Base-by-base conservation (phyloP, 2,797 vertebrate genomes). In the Podarcis siculus region DNA sequence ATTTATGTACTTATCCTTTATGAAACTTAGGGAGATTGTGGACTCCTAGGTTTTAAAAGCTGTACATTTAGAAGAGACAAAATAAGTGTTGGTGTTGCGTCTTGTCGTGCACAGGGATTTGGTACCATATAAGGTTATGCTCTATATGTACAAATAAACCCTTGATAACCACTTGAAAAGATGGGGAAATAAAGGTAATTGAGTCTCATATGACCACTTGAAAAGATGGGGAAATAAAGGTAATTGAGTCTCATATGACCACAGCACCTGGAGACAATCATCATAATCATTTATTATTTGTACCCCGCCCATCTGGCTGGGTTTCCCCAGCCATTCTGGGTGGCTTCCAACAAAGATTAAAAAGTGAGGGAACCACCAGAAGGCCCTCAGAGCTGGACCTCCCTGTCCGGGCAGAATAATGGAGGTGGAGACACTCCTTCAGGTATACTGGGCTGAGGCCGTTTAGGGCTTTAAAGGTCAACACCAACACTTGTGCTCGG, bases 51-150 rank as follows among this genome's bases (percentile, higher is more conserved):
- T 94, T 79, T 88, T 81, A 92, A 93, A 92, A 58, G 12, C 87
- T 89, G 72, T 89, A 94, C 93, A 92, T 93, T 93, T 95, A 94
- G 94, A 94, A 93, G 32, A 96, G 95, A 95, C 94, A 89, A 0
- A 1, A 95, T 89, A 88, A 90, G 55, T 90, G 91, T 67, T 94
- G 92, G 79, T 92, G 94, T 75, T 89, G 85, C 0, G 0, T 89
- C 55, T 90, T 89, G 42, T 94, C 39, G 89, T 82, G 69, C 90
- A 89, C 85, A 90, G 84, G 93, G 93, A 85, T 91, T 94, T 91
- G 87, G 82, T 90, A 69, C 27, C 90, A 86, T 88, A 45, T 67
- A 82, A 95, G 92, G 92, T 92, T 95, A 93, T 86, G 23, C 89
- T 87, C n/a, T 61, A 61, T 93, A 89, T 92, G 71, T 73, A 9